These are phyloP conservation scores for Siniperca undulata DNA, from an alignment of 2,797 vertebrate genomes.

Conservation along the genomic window DNA sequence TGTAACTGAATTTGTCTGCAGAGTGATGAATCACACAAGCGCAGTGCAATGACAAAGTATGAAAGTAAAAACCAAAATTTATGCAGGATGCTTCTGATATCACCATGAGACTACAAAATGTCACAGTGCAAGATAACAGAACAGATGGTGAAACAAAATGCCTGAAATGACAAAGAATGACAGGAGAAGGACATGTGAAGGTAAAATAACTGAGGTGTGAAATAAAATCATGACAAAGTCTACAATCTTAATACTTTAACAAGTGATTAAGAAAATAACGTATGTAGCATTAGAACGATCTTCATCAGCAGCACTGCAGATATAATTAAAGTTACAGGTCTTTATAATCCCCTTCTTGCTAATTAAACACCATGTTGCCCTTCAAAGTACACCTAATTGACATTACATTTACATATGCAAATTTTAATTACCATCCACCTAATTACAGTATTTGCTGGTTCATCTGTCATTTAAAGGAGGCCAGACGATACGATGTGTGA, in stretches of 20 bases:
- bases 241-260: background rate
- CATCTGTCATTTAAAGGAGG: slow-evolving; percentile 66
- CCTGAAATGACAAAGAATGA: slow-evolving; percentile 3
- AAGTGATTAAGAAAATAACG: background rate
- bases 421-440: slow-evolving; percentile 71
- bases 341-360: slow-evolving; percentile 31
- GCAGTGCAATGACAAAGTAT: slow-evolving; percentile 1
- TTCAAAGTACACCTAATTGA: slow-evolving; percentile 71
- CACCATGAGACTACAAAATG: background rate
- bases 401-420: slow-evolving; percentile 77
- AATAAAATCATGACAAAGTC: background rate
- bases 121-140: background rate
- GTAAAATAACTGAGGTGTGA: background rate
- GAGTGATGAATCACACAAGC: slow-evolving; percentile 28
- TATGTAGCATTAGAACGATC: background rate
- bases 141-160: slow-evolving; percentile 8
- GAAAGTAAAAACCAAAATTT: slow-evolving; percentile 6
- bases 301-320: slow-evolving; percentile 19
- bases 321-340: slow-evolving; percentile 40
- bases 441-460: slow-evolving; percentile 74
- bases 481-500: slow-evolving; percentile 20
- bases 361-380: slow-evolving; percentile 67
- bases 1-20: slow-evolving; percentile 32
- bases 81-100: slow-evolving; percentile 16
- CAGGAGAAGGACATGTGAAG: background rate